These are phyloP conservation scores for Homarus americanus DNA, from an alignment of 1,140 invertebrate genomes.

Conservation along the genomic window DNA sequence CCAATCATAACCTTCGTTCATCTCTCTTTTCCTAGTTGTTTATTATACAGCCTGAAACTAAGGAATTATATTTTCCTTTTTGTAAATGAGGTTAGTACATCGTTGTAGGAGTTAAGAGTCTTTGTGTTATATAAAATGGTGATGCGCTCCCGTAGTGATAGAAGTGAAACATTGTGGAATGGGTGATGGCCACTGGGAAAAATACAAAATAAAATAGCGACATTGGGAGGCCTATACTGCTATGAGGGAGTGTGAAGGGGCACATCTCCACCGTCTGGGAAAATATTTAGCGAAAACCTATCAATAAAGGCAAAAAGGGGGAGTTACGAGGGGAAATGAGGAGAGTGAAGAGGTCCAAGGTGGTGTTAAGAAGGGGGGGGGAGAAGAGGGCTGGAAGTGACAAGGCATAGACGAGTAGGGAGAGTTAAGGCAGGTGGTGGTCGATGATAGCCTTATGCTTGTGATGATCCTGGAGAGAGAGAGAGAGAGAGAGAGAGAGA, in stretches of 20 bases:
- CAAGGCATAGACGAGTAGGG: background rate
- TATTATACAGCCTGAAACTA: background rate
- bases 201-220: background rate
- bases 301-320: background rate
- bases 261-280: slow-evolving; percentile 4
- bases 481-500: slow-evolving; percentile 12
- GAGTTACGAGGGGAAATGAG: background rate
- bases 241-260: background rate
- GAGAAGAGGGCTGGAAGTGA: background rate
- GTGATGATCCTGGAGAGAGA: slow-evolving; percentile 1
- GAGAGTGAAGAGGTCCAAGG: background rate
- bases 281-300: slow-evolving; percentile 35
- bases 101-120: too few species aligned
- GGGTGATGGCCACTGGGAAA: background rate
- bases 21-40: background rate
- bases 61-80: too few species aligned
- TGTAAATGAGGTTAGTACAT: too few species aligned
- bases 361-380: background rate
- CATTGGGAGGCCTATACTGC: too few species aligned
- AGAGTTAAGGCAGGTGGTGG: background rate
- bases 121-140: too few species aligned
- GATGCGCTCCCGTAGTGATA: background rate
- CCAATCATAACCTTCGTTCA: background rate
- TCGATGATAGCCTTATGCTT: background rate
- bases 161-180: background rate